Evolutionary conservation across 2,888 invertebrate genomes (phyloP).

Genomic region (Platycnemis pennipes): DNA sequence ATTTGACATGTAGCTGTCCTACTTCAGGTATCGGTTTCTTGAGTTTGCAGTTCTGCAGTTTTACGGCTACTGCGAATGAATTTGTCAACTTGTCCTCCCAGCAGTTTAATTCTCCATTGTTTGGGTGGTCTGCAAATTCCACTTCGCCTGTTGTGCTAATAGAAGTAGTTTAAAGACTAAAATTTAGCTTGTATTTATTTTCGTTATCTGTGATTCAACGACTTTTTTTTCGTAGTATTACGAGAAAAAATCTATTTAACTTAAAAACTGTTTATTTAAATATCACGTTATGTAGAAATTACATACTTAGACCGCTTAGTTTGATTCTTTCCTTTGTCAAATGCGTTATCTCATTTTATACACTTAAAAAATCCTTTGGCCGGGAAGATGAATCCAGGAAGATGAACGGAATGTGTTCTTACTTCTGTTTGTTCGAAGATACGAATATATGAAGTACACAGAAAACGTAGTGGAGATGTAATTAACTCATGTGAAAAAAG

Average conservation of each 20-base stretch:
- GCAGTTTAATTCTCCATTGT: not conserved
- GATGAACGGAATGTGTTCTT: no score
- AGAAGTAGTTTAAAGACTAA: not conserved
- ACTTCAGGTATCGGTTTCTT: not conserved
- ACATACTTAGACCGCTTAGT: no score
- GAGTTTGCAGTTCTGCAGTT: not conserved
- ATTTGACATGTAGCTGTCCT: not conserved
- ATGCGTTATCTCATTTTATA: no score
- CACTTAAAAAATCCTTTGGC: no score
- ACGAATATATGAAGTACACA: no score
- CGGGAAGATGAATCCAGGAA: no score
- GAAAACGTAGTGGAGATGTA: no score
- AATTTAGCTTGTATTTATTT: not conserved
- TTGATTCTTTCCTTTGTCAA: no score
- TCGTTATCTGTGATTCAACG: not conserved
- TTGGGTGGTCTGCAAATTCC: not conserved
- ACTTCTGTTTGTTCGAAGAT: no score
- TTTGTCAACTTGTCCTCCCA: not conserved
- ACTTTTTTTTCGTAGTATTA: not conserved
- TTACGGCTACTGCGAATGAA: not conserved
- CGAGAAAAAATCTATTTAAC: not conserved
- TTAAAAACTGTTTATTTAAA: no score
- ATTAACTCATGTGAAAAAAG: no score
- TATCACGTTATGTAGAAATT: no score
- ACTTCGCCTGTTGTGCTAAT: not conserved